These are phyloP conservation scores for Vireo altiloquus DNA, from an alignment of 2,113 vertebrate species.

Conservation along the genomic window DNA sequence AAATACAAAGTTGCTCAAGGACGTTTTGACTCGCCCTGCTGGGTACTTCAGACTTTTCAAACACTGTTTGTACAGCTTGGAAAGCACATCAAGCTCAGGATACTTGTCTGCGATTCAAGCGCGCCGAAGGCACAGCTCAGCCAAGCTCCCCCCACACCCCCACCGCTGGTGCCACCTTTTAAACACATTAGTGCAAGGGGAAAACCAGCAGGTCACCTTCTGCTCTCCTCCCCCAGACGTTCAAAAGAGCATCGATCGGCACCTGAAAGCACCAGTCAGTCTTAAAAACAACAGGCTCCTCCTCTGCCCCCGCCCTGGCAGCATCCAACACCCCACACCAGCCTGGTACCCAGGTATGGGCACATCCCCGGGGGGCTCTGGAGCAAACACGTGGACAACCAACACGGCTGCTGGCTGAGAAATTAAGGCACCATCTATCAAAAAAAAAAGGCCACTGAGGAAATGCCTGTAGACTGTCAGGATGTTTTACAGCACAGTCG, in stretches of 20 bases:
- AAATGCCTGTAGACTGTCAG: background rate
- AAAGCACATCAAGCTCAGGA: slow-evolving; percentile 2
- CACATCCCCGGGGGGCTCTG: background rate
- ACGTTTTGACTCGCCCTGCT: slow-evolving; percentile 34
- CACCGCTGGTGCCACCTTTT: slow-evolving; percentile 1
- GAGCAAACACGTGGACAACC: accelerated
- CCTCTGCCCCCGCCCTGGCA: background rate
- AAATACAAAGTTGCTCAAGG: slow-evolving; percentile 36
- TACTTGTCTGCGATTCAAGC: background rate
- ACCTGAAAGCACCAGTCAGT: background rate
- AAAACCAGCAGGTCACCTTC: slow-evolving; percentile 23
- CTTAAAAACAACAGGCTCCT: background rate
- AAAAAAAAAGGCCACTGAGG: accelerated
- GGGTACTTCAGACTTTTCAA: slow-evolving; percentile 33
- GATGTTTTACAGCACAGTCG: background rate
- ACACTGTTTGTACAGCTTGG: slow-evolving; percentile 22
- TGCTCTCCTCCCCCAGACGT: background rate
- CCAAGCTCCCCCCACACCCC: background rate
- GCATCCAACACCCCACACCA: background rate
- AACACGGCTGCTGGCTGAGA: background rate
- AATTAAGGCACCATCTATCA: background rate
- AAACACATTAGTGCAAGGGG: background rate
- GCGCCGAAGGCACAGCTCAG: background rate
- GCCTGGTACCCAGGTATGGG: accelerated
- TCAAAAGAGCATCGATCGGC: slow-evolving; percentile 4